Evolutionary conservation across 1,140 invertebrate species (phyloP).

Genomic region (Brachionus rotundiformis): DNA sequence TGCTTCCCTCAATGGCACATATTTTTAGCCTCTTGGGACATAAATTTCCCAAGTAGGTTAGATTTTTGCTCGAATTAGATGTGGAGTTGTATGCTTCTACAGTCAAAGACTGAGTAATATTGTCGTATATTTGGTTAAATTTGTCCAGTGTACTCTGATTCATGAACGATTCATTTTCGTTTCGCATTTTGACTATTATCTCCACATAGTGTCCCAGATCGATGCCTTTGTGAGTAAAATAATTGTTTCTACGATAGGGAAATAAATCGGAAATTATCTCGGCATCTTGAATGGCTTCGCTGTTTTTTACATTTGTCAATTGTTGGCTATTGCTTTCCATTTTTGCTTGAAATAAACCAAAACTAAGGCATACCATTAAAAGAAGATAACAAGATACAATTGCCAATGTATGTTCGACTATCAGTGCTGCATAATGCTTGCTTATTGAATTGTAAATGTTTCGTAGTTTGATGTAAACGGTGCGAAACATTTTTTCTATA

Average conservation of each 20-base stretch:
- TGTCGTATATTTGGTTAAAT: slow-evolving; percentile 39
- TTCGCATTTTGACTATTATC: slow-evolving; percentile 6
- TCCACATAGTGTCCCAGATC: slow-evolving; percentile 48
- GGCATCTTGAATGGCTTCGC: neutral
- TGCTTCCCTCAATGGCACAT: slow-evolving; percentile 44
- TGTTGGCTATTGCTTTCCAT: neutral
- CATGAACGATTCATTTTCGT: neutral
- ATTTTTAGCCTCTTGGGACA: slow-evolving; percentile 7
- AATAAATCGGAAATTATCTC: neutral
- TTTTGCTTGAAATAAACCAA: slow-evolving; percentile 11
- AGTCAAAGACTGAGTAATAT: neutral
- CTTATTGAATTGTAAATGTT: slow-evolving; percentile 36
- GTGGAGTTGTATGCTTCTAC: neutral
- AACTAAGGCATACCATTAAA: neutral
- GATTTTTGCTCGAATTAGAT: neutral
- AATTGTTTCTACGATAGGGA: neutral
- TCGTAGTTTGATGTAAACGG: slow-evolving; percentile 36
- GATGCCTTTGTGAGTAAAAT: slow-evolving; percentile 1
- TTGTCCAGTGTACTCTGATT: neutral
- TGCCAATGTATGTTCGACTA: slow-evolving; percentile 18
- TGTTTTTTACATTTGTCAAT: slow-evolving; percentile 29
- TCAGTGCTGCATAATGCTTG: neutral
- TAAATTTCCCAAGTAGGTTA: slow-evolving; percentile 22
- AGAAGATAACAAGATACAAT: slow-evolving; percentile 1
- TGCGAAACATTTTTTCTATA: slow-evolving; percentile 48